These are phyloP conservation scores for Apodemia zela DNA, from an alignment of 2,888 invertebrate species.

Conservation along the genomic window DNA sequence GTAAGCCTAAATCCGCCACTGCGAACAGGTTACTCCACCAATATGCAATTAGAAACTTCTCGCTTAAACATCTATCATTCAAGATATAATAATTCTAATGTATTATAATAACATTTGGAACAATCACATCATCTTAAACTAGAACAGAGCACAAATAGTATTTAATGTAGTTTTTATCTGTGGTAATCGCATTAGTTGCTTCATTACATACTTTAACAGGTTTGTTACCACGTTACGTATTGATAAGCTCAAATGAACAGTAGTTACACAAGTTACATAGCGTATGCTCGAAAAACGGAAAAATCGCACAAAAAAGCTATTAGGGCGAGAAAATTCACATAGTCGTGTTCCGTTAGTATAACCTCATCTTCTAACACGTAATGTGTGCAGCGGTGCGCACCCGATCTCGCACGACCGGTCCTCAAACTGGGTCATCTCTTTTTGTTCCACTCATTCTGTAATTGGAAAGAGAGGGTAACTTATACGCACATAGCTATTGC, in stretches of 20 bases:
- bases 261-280: constrained; percentile 57
- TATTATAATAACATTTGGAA: not conserved
- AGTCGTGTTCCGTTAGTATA: constrained; percentile 71
- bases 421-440: constrained; percentile 78
- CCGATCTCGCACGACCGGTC: constrained; percentile 78
- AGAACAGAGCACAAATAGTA: constrained; percentile 17
- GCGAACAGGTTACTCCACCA: no score
- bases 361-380: constrained; percentile 73
- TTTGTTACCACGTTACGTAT: not conserved
- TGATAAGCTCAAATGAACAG: constrained; percentile 16
- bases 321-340: constrained; percentile 79
- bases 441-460: constrained; percentile 78
- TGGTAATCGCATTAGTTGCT: constrained; percentile 7
- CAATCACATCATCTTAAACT: constrained; percentile 1
- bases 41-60: no score
- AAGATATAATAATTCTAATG: not conserved
- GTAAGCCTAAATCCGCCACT: no score
- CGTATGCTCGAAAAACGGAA: constrained; percentile 54
- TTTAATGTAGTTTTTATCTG: constrained; percentile 3
- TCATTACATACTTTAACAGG: not conserved
- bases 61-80: no score
- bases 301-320: constrained; percentile 67
- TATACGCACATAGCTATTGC: constrained; percentile 42
- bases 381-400: constrained; percentile 75
- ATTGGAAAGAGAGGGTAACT: constrained; percentile 71